A percentile compares a stretch with the other conserved stretches of the same genome.
These are phyloP conservation scores for Gasterosteus aculeatus DNA, from an alignment of 2,113 vertebrate genomes.

Conservation along the genomic window DNA sequence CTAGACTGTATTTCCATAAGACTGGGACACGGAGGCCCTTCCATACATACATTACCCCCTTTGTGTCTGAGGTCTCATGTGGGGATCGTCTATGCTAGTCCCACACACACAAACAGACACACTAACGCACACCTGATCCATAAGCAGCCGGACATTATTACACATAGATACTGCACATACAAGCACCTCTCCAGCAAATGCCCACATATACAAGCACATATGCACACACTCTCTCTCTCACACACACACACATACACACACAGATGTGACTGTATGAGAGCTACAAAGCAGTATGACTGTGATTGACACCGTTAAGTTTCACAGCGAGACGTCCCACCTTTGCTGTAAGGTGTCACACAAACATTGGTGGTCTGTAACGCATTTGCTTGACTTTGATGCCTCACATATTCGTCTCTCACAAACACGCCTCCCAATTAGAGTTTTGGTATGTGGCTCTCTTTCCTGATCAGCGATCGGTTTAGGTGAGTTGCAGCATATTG, in stretches of 20 bases:
- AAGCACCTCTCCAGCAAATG: slow-evolving; percentile 4
- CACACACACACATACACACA: slow-evolving; percentile 14
- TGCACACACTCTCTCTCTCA: not conserved
- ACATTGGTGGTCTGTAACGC: slow-evolving; percentile 22
- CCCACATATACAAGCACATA: not conserved
- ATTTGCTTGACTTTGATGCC: slow-evolving; percentile 17
- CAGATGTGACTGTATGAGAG: slow-evolving; percentile 19
- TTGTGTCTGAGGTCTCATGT: slow-evolving; percentile 78
- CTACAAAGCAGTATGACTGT: slow-evolving; percentile 31
- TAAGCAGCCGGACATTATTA: slow-evolving; percentile 8
- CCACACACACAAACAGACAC: not conserved
- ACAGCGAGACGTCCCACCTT: slow-evolving; percentile 38
- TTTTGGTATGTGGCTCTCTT: not conserved
- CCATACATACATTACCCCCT: slow-evolving; percentile 79
- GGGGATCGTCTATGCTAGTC: slow-evolving; percentile 46
- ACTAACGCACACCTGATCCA: slow-evolving; percentile 1
- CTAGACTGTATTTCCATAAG: slow-evolving; percentile 78
- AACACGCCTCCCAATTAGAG: slow-evolving; percentile 1
- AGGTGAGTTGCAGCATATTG: not conserved
- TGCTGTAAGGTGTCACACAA: slow-evolving; percentile 19
- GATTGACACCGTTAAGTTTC: slow-evolving; percentile 52
- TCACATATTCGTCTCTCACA: not conserved
- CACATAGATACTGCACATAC: slow-evolving; percentile 1
- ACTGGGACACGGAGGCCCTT: slow-evolving; percentile 73
- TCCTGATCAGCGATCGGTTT: not conserved